Evolutionary conservation across 2,113 vertebrate genomes (phyloP).

Genomic region (Haplotaxodon microlepis): DNA sequence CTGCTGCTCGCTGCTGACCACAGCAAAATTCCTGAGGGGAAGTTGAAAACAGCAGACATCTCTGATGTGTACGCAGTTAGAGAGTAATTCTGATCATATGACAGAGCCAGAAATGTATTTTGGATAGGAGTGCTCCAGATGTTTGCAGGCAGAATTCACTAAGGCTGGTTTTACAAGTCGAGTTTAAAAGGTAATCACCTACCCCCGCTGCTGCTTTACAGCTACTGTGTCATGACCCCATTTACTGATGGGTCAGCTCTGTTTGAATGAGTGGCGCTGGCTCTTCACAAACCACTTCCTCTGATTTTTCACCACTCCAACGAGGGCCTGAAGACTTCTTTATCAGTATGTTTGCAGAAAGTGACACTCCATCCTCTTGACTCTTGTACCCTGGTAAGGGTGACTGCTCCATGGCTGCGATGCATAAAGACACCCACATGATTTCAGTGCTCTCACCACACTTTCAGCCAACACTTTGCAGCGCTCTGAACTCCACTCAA

Average conservation of each 20-base stretch:
- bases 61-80: background rate
- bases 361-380: background rate
- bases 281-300: background rate
- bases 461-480: slow-evolving; percentile 12
- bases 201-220: background rate
- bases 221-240: background rate
- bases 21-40: slow-evolving; percentile 13
- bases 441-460: background rate
- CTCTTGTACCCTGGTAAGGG: background rate
- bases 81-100: background rate
- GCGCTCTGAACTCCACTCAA: slow-evolving; percentile 14
- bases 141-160: background rate
- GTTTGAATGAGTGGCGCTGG: background rate
- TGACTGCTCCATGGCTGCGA: background rate
- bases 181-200: background rate
- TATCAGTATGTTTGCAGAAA: background rate
- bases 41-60: slow-evolving; percentile 3
- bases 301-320: background rate
- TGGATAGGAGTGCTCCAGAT: background rate
- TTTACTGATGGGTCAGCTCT: background rate
- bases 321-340: background rate
- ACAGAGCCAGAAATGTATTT: background rate
- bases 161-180: background rate
- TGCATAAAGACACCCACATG: slow-evolving; percentile 1
- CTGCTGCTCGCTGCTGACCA: slow-evolving; percentile 23